Evolutionary conservation across 1,140 invertebrate genomes (phyloP).

Genomic region (Drosophila kurseongensis): DNA sequence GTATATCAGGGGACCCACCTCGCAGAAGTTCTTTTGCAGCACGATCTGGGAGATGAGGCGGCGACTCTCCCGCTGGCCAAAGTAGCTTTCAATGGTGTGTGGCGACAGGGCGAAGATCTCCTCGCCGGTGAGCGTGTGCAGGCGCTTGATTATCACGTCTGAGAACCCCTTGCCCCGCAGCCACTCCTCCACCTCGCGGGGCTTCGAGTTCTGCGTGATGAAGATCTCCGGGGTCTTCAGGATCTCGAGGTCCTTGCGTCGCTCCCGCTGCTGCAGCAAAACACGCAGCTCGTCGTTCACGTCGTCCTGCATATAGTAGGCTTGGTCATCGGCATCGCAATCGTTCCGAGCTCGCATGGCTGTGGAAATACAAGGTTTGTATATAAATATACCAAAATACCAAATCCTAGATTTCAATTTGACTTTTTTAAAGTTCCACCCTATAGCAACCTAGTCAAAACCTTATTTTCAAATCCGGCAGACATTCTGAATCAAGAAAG

Average conservation of each 20-base stretch:
- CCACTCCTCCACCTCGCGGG: conserved; percentile 90
- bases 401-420: too few relatives aligned
- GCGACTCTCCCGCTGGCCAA: conserved; percentile 89
- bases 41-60: conserved; percentile 91
- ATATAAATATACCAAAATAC: too few relatives aligned
- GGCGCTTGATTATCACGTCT: conserved; percentile 87
- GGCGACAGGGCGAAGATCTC: conserved; percentile 89
- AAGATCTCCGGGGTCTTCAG: conserved; percentile 90
- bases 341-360: conserved; percentile 74
- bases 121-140: conserved; percentile 88
- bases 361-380: conserved; percentile 1
- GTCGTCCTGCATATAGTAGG: conserved; percentile 80
- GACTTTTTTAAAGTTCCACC: too few relatives aligned
- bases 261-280: conserved; percentile 87
- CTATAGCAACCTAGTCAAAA: too few relatives aligned
- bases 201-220: conserved; percentile 88
- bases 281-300: conserved; percentile 90
- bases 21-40: conserved; percentile 90
- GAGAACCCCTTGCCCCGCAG: conserved; percentile 91
- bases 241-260: conserved; percentile 87
- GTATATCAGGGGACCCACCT: conserved; percentile 86
- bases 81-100: conserved; percentile 88
- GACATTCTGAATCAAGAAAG: too few relatives aligned
- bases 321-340: conserved; percentile 60
- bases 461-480: too few relatives aligned